These are phyloP conservation scores for Triplophysa rosa DNA, from an alignment of 2,113 vertebrate genomes.

Conservation along the genomic window DNA sequence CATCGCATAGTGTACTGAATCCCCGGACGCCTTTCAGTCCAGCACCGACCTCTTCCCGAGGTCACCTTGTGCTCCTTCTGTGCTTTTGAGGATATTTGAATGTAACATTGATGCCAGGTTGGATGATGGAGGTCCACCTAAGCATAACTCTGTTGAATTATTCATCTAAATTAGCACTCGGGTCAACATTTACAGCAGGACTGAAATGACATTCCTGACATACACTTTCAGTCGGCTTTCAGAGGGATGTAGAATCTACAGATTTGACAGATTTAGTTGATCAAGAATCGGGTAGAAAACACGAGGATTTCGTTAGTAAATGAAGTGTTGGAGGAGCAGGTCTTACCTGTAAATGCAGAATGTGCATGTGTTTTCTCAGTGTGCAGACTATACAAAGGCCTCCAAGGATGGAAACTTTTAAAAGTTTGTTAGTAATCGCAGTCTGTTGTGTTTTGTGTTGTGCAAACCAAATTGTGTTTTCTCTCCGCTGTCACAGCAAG, in stretches of 20 bases:
- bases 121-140: background rate
- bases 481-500: background rate
- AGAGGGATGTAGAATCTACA: background rate
- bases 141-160: constrained; percentile 19
- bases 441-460: no score
- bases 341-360: background rate
- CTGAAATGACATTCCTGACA: constrained; percentile 11
- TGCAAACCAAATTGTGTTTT: no score
- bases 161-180: constrained; percentile 19
- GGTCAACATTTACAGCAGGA: constrained; percentile 18
- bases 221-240: background rate
- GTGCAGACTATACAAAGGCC: background rate
- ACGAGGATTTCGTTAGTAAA: background rate
- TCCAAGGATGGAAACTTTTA: background rate
- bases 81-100: background rate
- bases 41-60: background rate
- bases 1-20: background rate
- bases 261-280: background rate
- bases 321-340: background rate
- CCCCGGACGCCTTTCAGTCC: background rate
- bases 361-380: background rate
- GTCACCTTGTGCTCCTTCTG: constrained; percentile 8
- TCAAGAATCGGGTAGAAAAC: background rate
- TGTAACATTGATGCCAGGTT: constrained; percentile 12
- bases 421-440: background rate